Evolutionary conservation across 2,888 invertebrate genomes (phyloP), one percentile per base, ranked within the genome.

Genomic region (Andrena bucephala): DNA sequence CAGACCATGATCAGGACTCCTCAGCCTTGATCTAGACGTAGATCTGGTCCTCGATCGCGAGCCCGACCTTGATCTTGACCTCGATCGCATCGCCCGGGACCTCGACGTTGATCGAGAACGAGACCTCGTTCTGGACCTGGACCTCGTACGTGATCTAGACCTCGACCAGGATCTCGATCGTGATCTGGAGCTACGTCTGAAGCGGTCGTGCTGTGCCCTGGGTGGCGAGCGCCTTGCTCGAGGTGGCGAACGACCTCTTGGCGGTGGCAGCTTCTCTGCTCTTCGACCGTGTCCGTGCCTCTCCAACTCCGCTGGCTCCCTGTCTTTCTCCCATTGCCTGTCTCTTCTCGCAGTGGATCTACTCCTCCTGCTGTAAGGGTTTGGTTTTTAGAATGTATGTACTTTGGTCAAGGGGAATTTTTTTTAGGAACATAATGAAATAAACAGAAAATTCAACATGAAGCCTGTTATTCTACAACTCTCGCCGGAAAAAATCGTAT

Each of bases 131-230:
- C 90, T 36, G 3, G 84, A 79, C 1, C 81, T 66, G 1, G 86
- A 83, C 48, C 84, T 70, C 7, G 89, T 85, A 67, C 90, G 79
- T 57, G 92, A 84, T 67, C 90, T 80, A 4, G 93, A 93, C 65
- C 87, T 77, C 62, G 90, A 91, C 76, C 89, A 77, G 1, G 91
- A 89, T 31, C 91, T 86, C 3, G 92, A 92, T 29, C 88, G 84
- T 1, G 90, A 88, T 74, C 88, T 87, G 0, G 91, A 91, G 33
- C 95, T 95, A 10, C 85, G 84, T 60, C 86, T 77, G 54, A 84
- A 87, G 6, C 84, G 84, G 3, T 89, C 94, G 59, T 93, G 94
- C n/a, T 91, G 95, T 87, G 95, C 65, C 31, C 89, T 82, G 2
- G 76, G 68, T 0, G 91, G 87, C 1, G 92, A 91, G 29, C 90